Evolutionary conservation across 1,140 invertebrate species (phyloP).

Genomic region (Saccostrea glomerata): DNA sequence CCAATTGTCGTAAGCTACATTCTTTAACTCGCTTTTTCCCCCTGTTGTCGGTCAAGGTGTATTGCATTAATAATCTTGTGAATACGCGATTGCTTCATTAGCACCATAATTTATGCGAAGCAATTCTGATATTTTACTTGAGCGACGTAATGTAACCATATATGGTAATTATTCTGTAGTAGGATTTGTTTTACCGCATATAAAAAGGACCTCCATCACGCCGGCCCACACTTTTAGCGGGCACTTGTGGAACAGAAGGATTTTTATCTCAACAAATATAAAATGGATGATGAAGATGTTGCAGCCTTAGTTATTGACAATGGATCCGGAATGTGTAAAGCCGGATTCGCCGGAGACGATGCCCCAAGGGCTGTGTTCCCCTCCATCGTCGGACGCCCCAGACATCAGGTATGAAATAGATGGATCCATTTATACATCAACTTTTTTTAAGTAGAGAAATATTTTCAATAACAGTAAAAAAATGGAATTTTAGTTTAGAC

Average conservation of each 20-base stretch:
- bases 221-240: neutral
- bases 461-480: no score
- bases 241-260: neutral
- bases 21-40: no score
- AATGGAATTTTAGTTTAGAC: no score
- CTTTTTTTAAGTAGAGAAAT: no score
- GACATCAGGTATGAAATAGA: slow-evolving; percentile 61
- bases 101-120: neutral
- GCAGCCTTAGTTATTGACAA: slow-evolving; percentile 90
- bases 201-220: neutral
- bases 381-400: slow-evolving; percentile 48
- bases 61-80: neutral
- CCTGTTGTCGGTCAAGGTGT: neutral
- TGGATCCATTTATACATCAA: no score
- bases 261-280: neutral
- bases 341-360: slow-evolving; percentile 84
- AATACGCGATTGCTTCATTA: neutral
- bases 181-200: neutral
- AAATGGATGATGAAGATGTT: slow-evolving; percentile 72
- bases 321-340: slow-evolving; percentile 93
- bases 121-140: neutral
- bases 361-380: slow-evolving; percentile 63
- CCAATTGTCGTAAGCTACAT: no score
- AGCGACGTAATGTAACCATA: neutral
- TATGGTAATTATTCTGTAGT: neutral